Base-by-base conservation (phyloP, 1,140 invertebrate genomes). In the Druon quercuslanigerum region DNA sequence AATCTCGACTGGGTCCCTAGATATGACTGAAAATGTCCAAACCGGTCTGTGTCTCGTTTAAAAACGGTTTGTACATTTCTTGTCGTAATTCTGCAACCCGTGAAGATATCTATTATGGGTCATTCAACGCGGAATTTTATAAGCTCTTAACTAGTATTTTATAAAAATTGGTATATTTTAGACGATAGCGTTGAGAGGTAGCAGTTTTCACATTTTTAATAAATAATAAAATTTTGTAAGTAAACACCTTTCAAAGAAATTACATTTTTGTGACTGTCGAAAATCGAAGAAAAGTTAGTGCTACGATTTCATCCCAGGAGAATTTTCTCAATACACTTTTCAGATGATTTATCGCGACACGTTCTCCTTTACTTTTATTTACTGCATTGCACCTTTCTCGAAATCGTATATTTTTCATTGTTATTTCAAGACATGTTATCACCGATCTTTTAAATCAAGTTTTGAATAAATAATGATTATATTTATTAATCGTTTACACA, bases 301-400 rank as follows among this genome's bases (percentile, higher is more conserved):
- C 57, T 66, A 25, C 50, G 73, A 74, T 52, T 81, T 60, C 74
- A 73, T 83, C 74, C 14, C 72, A 66, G 54, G 79, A 71, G 73
- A 71, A 76, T 72, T 71, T 70, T 33, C 16, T 16, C 72, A 46
- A n/a, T 50, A 17, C 56, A 81, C 56, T 81, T 76, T 73, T 70
- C 70, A 14, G 17, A 54, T 79, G 82, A 83, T 84, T 84, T 84
- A 84, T 79, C 72, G 79, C 9, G 57, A 75, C 72, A 46, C 72
- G 79, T 73, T 73, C 52, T 56, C 73, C 79, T 81, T 84, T 46
- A 9, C 74, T 73, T 84, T 84, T 84, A 83, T 84, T 84, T 84
- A 83, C 77, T 77, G 73, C 51, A 71, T 0, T 33, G 14, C 20
- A 52, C 51, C 20, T 46, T 51, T 33, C 40, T 51, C 52, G 12